These are phyloP conservation scores for Brevipalpus yothersi DNA, from an alignment of 1,140 invertebrate species.

Conservation along the genomic window DNA sequence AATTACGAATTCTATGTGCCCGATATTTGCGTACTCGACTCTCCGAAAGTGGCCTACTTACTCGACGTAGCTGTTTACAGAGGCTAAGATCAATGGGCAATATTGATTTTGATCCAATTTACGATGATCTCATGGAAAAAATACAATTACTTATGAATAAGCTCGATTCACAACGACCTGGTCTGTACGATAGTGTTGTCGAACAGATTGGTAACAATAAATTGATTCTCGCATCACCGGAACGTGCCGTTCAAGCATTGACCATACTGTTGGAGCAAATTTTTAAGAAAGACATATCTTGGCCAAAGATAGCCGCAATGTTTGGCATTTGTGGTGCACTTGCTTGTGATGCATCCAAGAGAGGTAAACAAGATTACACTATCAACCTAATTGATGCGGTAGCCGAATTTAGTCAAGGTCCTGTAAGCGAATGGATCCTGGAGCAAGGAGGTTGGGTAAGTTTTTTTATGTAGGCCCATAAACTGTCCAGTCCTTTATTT, in stretches of 20 bases:
- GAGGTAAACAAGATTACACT: neutral
- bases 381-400: neutral
- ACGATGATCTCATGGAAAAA: neutral
- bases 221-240: neutral
- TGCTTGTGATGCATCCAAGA: neutral
- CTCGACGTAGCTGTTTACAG: neutral
- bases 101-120: neutral
- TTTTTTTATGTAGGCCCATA: neutral
- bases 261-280: neutral
- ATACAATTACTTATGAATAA: neutral
- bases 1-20: neutral
- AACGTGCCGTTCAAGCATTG: neutral
- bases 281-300: neutral
- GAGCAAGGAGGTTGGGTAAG: neutral
- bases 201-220: neutral
- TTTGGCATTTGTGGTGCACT: neutral
- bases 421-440: neutral
- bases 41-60: neutral
- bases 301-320: neutral
- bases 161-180: neutral
- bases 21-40: neutral
- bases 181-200: neutral
- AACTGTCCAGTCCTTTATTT: neutral
- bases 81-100: neutral
- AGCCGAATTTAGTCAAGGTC: neutral